Base-by-base conservation (phyloP, 2,888 invertebrate genomes). In the Drosophila birchii region DNA sequence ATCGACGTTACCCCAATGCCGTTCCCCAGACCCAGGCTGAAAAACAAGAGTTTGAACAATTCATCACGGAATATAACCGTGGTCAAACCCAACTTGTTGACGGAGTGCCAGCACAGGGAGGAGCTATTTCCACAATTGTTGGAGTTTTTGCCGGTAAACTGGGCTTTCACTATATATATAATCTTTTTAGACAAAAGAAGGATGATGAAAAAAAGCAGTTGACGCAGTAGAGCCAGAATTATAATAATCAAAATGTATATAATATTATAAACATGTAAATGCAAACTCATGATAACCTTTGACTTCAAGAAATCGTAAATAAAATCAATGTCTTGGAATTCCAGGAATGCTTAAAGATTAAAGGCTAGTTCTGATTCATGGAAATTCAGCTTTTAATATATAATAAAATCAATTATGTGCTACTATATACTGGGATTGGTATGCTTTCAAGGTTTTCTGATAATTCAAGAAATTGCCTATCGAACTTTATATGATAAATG, bases 1-100 rank as follows among this genome's bases (percentile, higher is more conserved):
- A 60, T 32, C 60, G n/a, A 4, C 59, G 59, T 6, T 58, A 60
- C n/a, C 59, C 60, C 16, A 60, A 58, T 23, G 60, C 39, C 2
- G 41, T 60, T 23, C n/a, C 16, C 7, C 41, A 32, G 9, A 11
- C 60, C 23, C 16, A 49, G 3, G 32, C 0, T 7, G 64, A 63
- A 1, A 38, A 32, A 23, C 7, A n/a, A 8, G 14, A 64, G 32
- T 63, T 63, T 9, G 66, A 63, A 8, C 32, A 16, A 18, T 38
- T 66, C 11, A 23, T 64, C 14, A 12, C n/a, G 1, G 38, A 32
- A n/a, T 63, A 45, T 14, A 14, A 12, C 5, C 7, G n/a, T 0
- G 14, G 1, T 8, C 20, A n/a, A 2, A 18, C 3, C 5, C n/a
- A n/a, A 7, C n/a, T 45, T 29, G 7, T 63, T 11, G 45, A 63